phyloP scores from a whole-genome alignment of 2,113 vertebrate genomes.

The Saguinus imperator region DNA sequence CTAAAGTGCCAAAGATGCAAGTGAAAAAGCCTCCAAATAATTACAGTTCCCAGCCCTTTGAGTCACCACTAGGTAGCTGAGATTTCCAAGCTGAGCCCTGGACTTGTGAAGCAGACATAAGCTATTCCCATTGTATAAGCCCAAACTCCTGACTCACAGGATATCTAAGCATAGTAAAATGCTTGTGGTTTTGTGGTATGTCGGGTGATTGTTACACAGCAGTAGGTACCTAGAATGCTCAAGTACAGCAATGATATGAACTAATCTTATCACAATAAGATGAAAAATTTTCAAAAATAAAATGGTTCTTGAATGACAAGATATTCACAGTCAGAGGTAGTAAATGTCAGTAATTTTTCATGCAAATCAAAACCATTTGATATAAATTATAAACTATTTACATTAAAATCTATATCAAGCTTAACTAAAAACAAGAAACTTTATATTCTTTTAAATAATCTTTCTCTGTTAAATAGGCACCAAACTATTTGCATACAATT shows the following conservation, averaged over 20 bases:
- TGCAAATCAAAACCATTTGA: background rate
- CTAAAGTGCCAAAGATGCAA: background rate
- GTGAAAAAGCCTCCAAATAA: background rate
- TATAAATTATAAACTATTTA: background rate
- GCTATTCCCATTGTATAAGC: background rate
- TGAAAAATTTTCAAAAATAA: background rate
- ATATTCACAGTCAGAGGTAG: background rate
- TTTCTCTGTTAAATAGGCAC: background rate
- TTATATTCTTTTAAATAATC: background rate
- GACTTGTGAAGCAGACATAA: background rate
- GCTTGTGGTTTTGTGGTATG: background rate
- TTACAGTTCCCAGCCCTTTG: background rate
- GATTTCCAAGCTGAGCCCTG: background rate
- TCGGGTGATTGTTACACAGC: background rate
- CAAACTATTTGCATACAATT: background rate
- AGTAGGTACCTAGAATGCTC: background rate
- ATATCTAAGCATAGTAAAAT: background rate
- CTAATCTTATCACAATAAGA: background rate
- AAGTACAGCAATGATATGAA: background rate
- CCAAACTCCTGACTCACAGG: background rate
- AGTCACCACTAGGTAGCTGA: background rate
- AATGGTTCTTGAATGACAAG: background rate
- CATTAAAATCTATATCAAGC: background rate
- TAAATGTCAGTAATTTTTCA: background rate
- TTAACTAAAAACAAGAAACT: background rate